Percentiles rank a stretch among this genome's conserved stretches.
These are phyloP conservation scores for Donacobius atricapilla DNA, from an alignment of 2,113 vertebrate species.

Conservation along the genomic window DNA sequence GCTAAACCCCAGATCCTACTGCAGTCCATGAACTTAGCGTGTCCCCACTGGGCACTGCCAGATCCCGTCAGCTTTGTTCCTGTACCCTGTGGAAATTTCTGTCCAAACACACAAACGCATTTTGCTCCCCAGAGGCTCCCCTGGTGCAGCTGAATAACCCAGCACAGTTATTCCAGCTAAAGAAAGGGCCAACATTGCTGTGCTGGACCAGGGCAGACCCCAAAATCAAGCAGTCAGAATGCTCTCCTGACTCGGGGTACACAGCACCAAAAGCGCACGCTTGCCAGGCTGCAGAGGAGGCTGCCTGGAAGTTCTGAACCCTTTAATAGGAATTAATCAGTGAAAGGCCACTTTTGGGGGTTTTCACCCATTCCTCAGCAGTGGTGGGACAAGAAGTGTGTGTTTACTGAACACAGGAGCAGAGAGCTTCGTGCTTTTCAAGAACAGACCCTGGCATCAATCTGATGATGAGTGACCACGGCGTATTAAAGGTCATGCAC, in stretches of 20 bases:
- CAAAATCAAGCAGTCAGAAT: not conserved
- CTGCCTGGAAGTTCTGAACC: not conserved
- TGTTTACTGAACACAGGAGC: not conserved
- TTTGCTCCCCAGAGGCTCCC: not conserved
- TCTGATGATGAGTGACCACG: rapidly evolving
- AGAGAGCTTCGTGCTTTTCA: not conserved
- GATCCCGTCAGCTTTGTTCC: not conserved
- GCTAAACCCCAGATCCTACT: not conserved
- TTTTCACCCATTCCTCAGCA: not conserved
- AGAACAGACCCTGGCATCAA: not conserved
- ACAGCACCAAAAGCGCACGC: rapidly evolving
- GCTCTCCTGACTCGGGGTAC: rapidly evolving
- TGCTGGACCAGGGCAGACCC: not conserved
- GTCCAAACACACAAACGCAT: not conserved
- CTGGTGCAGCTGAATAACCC: not conserved
- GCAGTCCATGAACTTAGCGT: not conserved
- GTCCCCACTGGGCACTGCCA: not conserved
- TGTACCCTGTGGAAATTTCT: not conserved
- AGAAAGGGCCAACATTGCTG: not conserved
- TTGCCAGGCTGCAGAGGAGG: not conserved
- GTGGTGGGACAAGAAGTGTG: not conserved
- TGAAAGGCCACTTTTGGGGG: rapidly evolving
- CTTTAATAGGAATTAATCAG: not conserved
- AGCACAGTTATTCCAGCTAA: not conserved
- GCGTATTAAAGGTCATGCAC: rapidly evolving